These are phyloP conservation scores for Tyrophagus putrescentiae DNA, from an alignment of 1,140 invertebrate genomes.

Conservation along the genomic window DNA sequence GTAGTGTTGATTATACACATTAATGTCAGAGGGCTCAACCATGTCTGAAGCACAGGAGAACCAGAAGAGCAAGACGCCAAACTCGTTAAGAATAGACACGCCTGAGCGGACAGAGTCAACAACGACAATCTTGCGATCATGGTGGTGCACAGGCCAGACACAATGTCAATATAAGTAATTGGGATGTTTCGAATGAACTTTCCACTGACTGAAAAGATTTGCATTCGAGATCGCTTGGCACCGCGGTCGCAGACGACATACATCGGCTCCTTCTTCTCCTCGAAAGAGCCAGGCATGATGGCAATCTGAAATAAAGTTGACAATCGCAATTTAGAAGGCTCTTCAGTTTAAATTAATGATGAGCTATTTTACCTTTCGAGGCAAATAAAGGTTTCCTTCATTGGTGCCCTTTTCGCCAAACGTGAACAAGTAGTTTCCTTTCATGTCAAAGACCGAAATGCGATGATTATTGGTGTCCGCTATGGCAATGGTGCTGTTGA, in stretches of 20 bases:
- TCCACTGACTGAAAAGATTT: conserved; percentile 55
- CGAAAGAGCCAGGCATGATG: conserved; percentile 67
- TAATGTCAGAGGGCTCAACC: conserved; percentile 89
- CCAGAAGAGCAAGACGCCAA: conserved; percentile 74
- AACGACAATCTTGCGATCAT: conserved; percentile 74
- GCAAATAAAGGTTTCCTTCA: conserved; percentile 88
- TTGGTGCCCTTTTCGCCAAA: conserved; percentile 81
- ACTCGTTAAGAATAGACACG: conserved; percentile 75
- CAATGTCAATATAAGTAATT: conserved; percentile 80
- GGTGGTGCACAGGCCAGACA: conserved; percentile 80
- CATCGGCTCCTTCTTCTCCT: conserved; percentile 30
- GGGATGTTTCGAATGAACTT: conserved; percentile 71
- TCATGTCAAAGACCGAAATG: conserved; percentile 82
- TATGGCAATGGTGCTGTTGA: conserved; percentile 75
- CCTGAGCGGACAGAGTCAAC: conserved; percentile 92
- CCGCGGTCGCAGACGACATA: conserved; percentile 91
- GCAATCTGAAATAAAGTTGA: conserved; percentile 56
- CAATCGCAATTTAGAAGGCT: conserved; percentile 17
- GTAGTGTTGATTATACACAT: conserved; percentile 73
- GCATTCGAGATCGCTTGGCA: conserved; percentile 85
- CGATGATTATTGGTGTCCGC: conserved; percentile 93
- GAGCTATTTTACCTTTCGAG: conserved; percentile 62
- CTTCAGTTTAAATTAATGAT: conserved; percentile 69
- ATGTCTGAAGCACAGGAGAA: conserved; percentile 91
- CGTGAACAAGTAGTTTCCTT: conserved; percentile 59